These are phyloP conservation scores for Campoplex nolae DNA, from an alignment of 2,888 invertebrate species.

Conservation along the genomic window DNA sequence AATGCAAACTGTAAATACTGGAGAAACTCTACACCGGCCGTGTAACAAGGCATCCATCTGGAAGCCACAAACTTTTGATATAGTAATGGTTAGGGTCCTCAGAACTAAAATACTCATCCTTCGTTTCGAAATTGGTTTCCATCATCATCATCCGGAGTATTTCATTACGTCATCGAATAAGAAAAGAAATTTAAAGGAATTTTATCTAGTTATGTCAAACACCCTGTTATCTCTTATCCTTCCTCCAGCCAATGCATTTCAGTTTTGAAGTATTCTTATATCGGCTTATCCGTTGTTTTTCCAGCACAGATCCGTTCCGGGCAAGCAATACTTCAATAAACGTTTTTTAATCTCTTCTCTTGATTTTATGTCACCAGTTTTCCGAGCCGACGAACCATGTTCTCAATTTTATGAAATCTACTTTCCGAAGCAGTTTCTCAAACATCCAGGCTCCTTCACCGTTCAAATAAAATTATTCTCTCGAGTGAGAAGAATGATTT, in stretches of 20 bases:
- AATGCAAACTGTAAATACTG: too few species aligned
- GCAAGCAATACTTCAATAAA: background rate
- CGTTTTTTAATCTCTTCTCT: background rate
- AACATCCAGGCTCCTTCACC: background rate
- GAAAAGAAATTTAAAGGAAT: too few species aligned
- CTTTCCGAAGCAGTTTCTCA: background rate
- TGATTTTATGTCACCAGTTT: slow-evolving; percentile 21
- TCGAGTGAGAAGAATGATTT: background rate
- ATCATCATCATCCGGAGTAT: too few species aligned
- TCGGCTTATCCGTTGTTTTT: background rate
- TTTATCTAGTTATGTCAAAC: too few species aligned
- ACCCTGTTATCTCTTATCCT: background rate
- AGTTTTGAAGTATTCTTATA: background rate
- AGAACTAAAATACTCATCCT: too few species aligned
- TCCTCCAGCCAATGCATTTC: too few species aligned
- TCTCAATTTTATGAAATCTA: background rate
- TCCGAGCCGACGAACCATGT: background rate
- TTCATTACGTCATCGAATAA: too few species aligned
- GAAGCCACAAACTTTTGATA: too few species aligned
- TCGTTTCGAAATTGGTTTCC: too few species aligned
- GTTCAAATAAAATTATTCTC: background rate
- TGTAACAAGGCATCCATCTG: too few species aligned
- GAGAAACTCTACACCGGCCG: too few species aligned
- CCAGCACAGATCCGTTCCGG: background rate
- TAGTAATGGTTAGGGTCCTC: too few species aligned